Conservation (phyloP, 2,113 vertebrate genomes). For the Eidolon helvum region DNA sequence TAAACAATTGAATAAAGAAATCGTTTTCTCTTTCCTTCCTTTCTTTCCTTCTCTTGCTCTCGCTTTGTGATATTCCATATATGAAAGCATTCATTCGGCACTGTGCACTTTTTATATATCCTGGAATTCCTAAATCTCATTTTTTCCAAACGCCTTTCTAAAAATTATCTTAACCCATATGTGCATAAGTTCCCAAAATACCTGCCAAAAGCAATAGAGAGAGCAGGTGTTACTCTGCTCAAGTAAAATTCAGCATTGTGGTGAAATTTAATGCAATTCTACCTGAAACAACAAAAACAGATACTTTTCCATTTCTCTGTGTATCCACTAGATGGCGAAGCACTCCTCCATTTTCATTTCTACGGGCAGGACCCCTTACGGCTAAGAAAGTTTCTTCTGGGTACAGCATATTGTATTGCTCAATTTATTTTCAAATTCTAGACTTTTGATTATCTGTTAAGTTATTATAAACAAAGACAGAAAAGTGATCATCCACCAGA, state of each 20-base stretch:
- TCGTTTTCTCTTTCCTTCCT: neutral
- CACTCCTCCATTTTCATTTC: neutral
- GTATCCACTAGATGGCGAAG: constrained; percentile 56
- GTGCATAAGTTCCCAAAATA: neutral
- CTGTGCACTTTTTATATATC: neutral
- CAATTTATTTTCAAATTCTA: neutral
- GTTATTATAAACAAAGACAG: neutral
- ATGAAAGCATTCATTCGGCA: neutral
- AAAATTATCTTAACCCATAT: neutral
- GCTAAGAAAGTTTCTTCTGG: neutral
- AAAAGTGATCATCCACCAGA: neutral
- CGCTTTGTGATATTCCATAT: neutral
- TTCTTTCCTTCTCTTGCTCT: neutral
- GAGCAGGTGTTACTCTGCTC: neutral
- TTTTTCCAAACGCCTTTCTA: neutral
- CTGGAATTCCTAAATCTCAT: neutral
- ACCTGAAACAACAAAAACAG: neutral
- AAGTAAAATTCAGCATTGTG: neutral
- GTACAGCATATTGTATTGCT: neutral
- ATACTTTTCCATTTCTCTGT: neutral
- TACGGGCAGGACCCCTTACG: accelerated
- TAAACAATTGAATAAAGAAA: neutral
- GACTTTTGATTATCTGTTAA: neutral
- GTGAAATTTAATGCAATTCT: neutral
- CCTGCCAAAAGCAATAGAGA: neutral